Evolutionary conservation across 2,113 vertebrate species (phyloP), one percentile per base, ranked within the genome.

Genomic region (Microcebus ravelobensis): DNA sequence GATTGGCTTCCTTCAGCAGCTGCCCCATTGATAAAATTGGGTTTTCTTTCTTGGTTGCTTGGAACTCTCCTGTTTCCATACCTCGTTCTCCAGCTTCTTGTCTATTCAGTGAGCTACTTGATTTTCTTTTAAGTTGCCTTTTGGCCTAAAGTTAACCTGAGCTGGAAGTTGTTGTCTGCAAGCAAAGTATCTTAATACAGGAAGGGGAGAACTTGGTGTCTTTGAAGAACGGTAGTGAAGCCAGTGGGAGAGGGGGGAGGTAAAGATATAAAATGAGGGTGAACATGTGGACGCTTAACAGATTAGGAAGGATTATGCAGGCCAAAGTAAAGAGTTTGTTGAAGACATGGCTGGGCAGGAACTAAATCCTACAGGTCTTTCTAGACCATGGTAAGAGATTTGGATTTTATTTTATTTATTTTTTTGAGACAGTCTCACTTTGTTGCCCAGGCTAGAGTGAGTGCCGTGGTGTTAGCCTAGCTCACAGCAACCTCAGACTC

Each of bases 141-240:
- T 92, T 87, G 83, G 20, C 36, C 48, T 82, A 31, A 31, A 87
- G 31, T 82, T 94, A 87, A 94, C 48, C 15, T 96, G 74, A 90
- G 27, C 31, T 90, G 45, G n/a, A 85, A 80, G 36, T 93, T 80
- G 39, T 95, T 8, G 1, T 63, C 87, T 71, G 29, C 20, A 71
- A 76, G 76, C 74, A 59, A 39, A 52, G 73, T 76, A 76, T 68
- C 74, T 39, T 61, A 87, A 76, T 12, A n/a, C 10, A n/a, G 39
- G 20, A 73, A 74, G 34, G 31, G 74, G 48, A 76, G 74, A 14
- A 11, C 25, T 55, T 84, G 27, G 8, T 61, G 6, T 92, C 31
- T 77, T 79, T 93, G 42, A 87, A 25, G 50, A 89, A 34, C 8
- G 39, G 34, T 34, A 71, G 29, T 61, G 39, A 87, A 61, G 29